Base-by-base conservation (phyloP, 2,888 invertebrate species). In the Silvanus unidentatus region DNA sequence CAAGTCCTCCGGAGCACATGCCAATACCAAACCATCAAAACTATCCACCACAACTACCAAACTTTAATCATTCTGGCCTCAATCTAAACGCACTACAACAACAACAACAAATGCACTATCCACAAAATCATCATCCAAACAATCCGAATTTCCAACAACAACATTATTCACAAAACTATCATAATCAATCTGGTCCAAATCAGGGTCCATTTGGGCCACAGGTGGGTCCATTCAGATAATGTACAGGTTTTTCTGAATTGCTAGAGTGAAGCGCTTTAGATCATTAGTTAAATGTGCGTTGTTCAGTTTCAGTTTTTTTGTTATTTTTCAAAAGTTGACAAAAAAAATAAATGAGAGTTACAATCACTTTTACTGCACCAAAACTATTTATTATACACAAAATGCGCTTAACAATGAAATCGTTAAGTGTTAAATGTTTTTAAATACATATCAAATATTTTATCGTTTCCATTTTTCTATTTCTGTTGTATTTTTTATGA, bases 1-100 rank as follows among this genome's bases (percentile, higher is more conserved):
- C 67, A 11, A 70, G 68, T 50, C 69, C 71, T 9, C 66, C 67
- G 4, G 69, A 70, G 51, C 57, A 55, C 22, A 64, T 47, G n/a
- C 47, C 42, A 30, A 51, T n/a, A 10, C 14, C 16, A 15, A 12
- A 12, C 4, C 32, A 53, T 39, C 57, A 58, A 27, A 50, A 50
- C 39, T 55, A 48, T 34, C 49, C 47, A 9, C 37, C 46, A 44
- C 40, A 44, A 12, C 3, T 22, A 8, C 3, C 8, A 22, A 54
- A 56, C 29, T 57, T 49, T 40, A 53, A 58, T 40, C 58, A 59
- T 47, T 44, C 43, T 43, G 54, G 53, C 6, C 56, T 53, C 16
- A 52, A 52, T 39, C 57, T 58, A 39, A 57, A 53, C 47, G 56
- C 54, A 22, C 3, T 22, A 22, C 22, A 22, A 22, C 22, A 22